phyloP scores from a whole-genome alignment of 2,797 vertebrate species.

The Mus minutoides region DNA sequence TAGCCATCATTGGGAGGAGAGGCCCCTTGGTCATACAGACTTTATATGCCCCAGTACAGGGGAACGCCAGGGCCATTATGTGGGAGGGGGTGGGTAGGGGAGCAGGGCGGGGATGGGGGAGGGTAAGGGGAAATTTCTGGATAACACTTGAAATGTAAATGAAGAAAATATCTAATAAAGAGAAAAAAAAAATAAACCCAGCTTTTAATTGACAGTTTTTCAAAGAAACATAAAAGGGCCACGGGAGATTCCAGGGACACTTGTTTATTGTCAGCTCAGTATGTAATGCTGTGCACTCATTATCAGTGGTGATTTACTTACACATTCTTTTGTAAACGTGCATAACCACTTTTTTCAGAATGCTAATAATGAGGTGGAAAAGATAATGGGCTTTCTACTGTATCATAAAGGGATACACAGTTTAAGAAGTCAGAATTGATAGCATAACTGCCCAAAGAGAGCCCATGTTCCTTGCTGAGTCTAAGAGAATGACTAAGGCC shows the following conservation, averaged over 20 bases:
- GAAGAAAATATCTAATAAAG: no score
- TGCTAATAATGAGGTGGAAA: background rate
- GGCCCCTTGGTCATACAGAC: no score
- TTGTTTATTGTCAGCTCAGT: background rate
- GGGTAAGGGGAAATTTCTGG: no score
- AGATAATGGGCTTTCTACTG: background rate
- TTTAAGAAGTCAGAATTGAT: background rate
- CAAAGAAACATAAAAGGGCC: conserved; percentile 50
- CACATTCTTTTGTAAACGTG: background rate
- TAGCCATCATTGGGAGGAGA: no score
- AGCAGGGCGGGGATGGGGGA: no score
- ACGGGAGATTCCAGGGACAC: background rate
- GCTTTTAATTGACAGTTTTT: background rate
- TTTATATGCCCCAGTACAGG: no score
- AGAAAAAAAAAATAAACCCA: no score
- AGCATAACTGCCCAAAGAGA: background rate
- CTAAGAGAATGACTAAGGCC: conserved; percentile 27
- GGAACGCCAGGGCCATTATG: no score
- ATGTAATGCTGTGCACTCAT: background rate
- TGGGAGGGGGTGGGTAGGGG: no score
- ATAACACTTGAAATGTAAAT: no score
- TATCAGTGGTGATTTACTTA: conserved; percentile 23
- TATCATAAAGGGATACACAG: background rate
- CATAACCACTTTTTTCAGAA: conserved; percentile 42
- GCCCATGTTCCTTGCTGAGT: background rate